phyloP scores from a whole-genome alignment of 2,797 vertebrate genomes.

The Pantherophis vulpinus region DNA sequence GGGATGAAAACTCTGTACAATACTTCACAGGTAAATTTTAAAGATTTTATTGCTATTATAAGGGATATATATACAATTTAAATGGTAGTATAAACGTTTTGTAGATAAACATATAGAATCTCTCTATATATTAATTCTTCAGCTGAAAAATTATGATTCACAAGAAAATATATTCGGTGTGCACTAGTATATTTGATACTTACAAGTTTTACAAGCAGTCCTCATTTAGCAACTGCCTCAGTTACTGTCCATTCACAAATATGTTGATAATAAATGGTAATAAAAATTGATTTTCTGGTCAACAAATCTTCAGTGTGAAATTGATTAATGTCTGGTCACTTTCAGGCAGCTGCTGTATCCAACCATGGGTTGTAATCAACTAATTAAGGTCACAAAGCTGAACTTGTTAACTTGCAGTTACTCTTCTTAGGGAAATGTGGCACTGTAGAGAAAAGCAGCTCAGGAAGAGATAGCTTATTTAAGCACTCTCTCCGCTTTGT shows the following conservation, averaged over 20 bases:
- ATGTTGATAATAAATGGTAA: background rate
- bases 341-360: background rate
- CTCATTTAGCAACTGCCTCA: background rate
- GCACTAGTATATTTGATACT: background rate
- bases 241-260: background rate
- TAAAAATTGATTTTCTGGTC: background rate
- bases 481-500: background rate
- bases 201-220: background rate
- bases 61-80: background rate
- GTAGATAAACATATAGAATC: background rate
- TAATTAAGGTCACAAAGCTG: background rate
- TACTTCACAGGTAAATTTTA: constrained; percentile 85
- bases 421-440: background rate
- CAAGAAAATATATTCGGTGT: background rate
- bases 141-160: background rate
- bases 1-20: constrained; percentile 96
- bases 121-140: background rate
- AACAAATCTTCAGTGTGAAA: background rate
- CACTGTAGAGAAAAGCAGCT: background rate
- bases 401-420: background rate
- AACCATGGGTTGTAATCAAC: background rate
- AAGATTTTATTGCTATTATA: background rate
- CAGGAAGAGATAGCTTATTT: background rate
- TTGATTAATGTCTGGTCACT: background rate
- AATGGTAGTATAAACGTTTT: background rate